Percentiles rank a stretch among this genome's conserved stretches.
phyloP scores from a whole-genome alignment of 1,140 invertebrate species.

The Dendroctonus ponderosae region DNA sequence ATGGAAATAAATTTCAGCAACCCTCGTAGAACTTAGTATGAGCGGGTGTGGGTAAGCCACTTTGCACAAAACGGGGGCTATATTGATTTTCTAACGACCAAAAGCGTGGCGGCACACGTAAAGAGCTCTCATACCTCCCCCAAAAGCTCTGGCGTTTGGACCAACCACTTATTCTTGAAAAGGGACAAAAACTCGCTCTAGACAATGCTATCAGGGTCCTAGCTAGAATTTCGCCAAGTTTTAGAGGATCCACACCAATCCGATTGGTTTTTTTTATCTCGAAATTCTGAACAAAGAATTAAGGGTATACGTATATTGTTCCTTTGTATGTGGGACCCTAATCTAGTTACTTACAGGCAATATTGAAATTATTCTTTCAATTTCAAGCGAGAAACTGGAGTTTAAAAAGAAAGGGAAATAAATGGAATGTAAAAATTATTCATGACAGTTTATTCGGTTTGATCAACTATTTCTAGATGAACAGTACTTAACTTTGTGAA shows the following conservation, averaged over 20 bases:
- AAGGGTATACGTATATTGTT: neutral
- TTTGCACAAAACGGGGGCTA: conserved; percentile 34
- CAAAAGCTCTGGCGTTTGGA: conserved; percentile 23
- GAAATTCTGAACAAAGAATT: conserved; percentile 15
- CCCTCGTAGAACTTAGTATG: conserved; percentile 7
- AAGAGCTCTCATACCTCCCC: conserved; percentile 31
- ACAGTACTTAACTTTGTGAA: too few species aligned
- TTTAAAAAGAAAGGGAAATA: too few species aligned
- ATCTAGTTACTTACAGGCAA: neutral
- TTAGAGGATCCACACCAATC: conserved; percentile 23
- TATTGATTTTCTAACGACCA: conserved; percentile 38
- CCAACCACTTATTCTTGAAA: conserved; percentile 33
- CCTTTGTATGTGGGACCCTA: neutral
- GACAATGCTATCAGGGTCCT: conserved; percentile 19
- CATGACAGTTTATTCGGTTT: too few species aligned
- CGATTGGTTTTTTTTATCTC: conserved; percentile 16
- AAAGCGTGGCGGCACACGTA: conserved; percentile 33
- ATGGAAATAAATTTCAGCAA: conserved; percentile 1
- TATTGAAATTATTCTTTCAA: too few species aligned
- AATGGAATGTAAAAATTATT: too few species aligned
- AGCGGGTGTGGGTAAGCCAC: conserved; percentile 33
- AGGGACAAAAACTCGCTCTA: conserved; percentile 24
- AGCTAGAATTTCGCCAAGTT: conserved; percentile 19
- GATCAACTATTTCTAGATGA: too few species aligned
- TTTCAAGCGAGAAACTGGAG: too few species aligned